phyloP scores from a whole-genome alignment of 92 coral and sea anemone species.

The Hydrozoanthus gracilis region DNA sequence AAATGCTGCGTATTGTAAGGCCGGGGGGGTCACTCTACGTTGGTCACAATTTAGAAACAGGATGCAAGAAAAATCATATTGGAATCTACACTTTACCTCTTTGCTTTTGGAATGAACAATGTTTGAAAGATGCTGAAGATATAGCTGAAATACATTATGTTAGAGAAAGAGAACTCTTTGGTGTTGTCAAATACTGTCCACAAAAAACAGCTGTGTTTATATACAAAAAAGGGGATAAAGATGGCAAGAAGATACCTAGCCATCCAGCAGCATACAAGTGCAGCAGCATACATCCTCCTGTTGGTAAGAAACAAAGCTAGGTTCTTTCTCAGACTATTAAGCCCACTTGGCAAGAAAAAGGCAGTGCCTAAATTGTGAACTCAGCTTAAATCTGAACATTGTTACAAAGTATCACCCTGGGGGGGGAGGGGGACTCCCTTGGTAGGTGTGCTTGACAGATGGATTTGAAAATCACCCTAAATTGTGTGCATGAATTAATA shows the following conservation, averaged over 20 bases:
- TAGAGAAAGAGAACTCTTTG: slow-evolving; percentile 61
- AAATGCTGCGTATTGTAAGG: slow-evolving; percentile 67
- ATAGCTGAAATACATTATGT: slow-evolving; percentile 52
- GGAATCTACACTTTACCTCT: slow-evolving; percentile 65
- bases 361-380: too few species aligned
- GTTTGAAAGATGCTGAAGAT: slow-evolving; percentile 44
- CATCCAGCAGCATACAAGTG: slow-evolving; percentile 44
- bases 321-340: background rate
- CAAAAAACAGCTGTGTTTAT: slow-evolving; percentile 68
- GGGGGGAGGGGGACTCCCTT: too few species aligned
- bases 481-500: too few species aligned
- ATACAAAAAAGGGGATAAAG: slow-evolving; percentile 43
- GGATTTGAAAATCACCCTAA: too few species aligned
- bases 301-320: slow-evolving; percentile 50
- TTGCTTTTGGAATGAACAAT: slow-evolving; percentile 72
- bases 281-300: slow-evolving; percentile 52
- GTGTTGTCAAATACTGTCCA: slow-evolving; percentile 60
- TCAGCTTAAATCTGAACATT: too few species aligned
- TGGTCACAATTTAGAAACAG: slow-evolving; percentile 68
- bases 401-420: too few species aligned
- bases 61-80: slow-evolving; percentile 60
- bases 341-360: too few species aligned
- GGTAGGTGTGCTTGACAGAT: too few species aligned
- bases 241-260: background rate
- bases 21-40: slow-evolving; percentile 69